These are phyloP conservation scores for Reticulitermes speratus DNA, from an alignment of 1,140 invertebrate species.

Conservation along the genomic window DNA sequence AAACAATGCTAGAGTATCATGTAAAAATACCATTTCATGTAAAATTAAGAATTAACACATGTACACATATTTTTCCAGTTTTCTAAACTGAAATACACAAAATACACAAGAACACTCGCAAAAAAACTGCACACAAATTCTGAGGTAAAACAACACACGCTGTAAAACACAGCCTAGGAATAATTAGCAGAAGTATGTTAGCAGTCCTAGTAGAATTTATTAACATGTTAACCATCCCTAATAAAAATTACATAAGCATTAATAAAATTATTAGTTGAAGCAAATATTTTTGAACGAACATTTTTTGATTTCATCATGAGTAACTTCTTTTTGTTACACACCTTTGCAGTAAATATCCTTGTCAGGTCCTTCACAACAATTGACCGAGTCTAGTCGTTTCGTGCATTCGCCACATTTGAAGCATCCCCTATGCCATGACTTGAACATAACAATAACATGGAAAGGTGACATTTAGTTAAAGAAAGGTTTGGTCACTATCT, in stretches of 20 bases:
- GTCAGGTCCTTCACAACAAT: conserved; percentile 92
- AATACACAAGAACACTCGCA: neutral
- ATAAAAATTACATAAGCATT: too few species aligned
- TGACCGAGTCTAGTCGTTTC: conserved; percentile 95
- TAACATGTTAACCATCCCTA: too few species aligned
- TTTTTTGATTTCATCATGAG: neutral
- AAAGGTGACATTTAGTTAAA: conserved; percentile 28
- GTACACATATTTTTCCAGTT: too few species aligned
- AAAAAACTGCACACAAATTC: neutral
- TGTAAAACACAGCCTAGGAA: neutral
- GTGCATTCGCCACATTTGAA: conserved; percentile 92
- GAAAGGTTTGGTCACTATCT: neutral
- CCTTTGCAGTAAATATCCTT: conserved; percentile 98
- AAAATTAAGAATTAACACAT: too few species aligned
- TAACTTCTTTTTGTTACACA: conserved; percentile 49
- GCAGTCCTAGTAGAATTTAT: too few species aligned
- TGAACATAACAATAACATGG: conserved; percentile 38
- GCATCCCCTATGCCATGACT: conserved; percentile 91
- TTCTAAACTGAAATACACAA: neutral
- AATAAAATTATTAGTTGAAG: too few species aligned
- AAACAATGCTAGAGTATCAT: too few species aligned
- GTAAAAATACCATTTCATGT: too few species aligned
- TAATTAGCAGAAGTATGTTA: neutral
- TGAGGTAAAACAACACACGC: neutral
- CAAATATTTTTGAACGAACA: neutral